A percentile compares a stretch with the other conserved stretches of the same genome.
Conservation (phyloP, 2,113 vertebrate genomes). For the Azemiops feae region DNA sequence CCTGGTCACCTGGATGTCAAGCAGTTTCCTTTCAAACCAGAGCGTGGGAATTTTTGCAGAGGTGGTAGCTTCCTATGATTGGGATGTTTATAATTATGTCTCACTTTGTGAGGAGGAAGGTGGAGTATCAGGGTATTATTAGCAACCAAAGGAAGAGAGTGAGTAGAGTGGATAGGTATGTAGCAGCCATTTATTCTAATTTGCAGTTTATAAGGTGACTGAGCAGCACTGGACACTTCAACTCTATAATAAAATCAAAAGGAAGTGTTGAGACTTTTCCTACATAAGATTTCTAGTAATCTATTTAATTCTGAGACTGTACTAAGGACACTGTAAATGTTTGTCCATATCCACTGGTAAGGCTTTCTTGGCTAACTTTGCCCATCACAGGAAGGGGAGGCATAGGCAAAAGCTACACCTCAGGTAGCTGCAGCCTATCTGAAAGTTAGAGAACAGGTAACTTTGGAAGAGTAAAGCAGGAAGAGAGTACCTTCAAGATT, state of each 20-base stretch:
- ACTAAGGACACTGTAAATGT: not conserved
- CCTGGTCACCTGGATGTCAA: not conserved
- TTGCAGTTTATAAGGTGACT: not conserved
- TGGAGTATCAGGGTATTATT: not conserved
- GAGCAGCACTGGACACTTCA: not conserved
- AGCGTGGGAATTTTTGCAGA: not conserved
- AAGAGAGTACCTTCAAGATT: not conserved
- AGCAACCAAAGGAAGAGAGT: not conserved
- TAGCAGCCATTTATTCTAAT: not conserved
- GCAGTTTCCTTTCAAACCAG: not conserved
- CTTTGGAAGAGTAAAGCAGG: not conserved
- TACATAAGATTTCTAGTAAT: not conserved
- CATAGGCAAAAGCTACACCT: too few relatives aligned
- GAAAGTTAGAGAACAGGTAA: not conserved
- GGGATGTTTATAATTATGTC: not conserved
- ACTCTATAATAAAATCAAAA: not conserved
- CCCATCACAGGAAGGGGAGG: not conserved
- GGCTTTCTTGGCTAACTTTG: not conserved
- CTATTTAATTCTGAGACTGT: not conserved
- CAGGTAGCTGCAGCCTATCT: not conserved
- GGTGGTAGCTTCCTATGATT: not conserved
- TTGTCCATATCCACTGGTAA: not conserved
- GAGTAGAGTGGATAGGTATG: not conserved
- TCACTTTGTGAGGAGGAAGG: not conserved
- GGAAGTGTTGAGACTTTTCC: not conserved